phyloP scores from a whole-genome alignment of 2,797 vertebrate genomes.

The Petrocephalus sullivani region DNA sequence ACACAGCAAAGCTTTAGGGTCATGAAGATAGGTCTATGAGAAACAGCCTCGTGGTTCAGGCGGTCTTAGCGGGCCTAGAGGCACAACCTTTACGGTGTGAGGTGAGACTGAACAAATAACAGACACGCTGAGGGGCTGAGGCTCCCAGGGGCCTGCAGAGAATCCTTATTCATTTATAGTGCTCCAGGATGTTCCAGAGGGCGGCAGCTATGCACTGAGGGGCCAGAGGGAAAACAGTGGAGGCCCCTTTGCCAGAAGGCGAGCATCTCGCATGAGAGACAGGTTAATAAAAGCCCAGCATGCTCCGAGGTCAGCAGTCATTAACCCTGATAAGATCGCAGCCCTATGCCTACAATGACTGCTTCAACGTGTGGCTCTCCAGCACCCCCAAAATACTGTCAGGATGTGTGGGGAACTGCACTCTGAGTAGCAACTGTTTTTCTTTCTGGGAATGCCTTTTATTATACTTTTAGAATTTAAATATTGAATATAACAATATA shows the following conservation, averaged over 20 bases:
- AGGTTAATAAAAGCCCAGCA: constrained; percentile 7
- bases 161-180: not conserved
- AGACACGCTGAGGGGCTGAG: not conserved
- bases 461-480: not conserved
- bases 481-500: not conserved
- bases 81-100: not conserved
- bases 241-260: not conserved
- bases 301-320: not conserved
- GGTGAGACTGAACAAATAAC: not conserved
- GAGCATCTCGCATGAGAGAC: not conserved
- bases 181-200: not conserved
- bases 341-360: not conserved
- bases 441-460: not conserved
- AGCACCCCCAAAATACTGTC: not conserved
- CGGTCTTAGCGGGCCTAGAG: not conserved
- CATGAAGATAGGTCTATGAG: not conserved
- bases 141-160: not conserved
- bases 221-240: not conserved
- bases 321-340: constrained; percentile 13
- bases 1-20: too few relatives aligned
- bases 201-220: not conserved
- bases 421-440: not conserved
- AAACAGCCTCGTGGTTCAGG: not conserved
- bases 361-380: not conserved
- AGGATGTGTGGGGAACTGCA: not conserved